Percentiles rank a stretch among this genome's conserved stretches.
These are phyloP conservation scores for Channa striata DNA, from an alignment of 2,797 vertebrate genomes.

Conservation along the genomic window DNA sequence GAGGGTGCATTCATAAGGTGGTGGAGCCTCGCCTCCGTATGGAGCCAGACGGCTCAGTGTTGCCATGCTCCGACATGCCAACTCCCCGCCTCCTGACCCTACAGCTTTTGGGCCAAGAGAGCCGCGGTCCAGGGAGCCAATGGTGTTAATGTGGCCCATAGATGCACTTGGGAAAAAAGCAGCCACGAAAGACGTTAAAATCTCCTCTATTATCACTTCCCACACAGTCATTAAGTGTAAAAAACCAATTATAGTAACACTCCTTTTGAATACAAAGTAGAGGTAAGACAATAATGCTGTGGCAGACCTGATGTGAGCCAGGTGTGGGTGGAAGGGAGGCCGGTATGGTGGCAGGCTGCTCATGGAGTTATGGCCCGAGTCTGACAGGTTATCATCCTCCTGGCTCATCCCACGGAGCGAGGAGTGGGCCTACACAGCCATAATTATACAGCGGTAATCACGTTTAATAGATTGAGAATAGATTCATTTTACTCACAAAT, in stretches of 20 bases:
- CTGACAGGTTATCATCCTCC: slow-evolving; percentile 87
- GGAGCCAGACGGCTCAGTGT: slow-evolving; percentile 89
- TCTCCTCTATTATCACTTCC: slow-evolving; percentile 30
- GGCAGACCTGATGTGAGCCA: slow-evolving; percentile 87
- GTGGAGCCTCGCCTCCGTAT: slow-evolving; percentile 88
- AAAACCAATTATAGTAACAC: slow-evolving; percentile 9
- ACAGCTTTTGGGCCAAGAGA: slow-evolving; percentile 77
- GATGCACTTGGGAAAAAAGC: slow-evolving; percentile 85
- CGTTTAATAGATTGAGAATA: slow-evolving; percentile 7
- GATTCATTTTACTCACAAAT: slow-evolving; percentile 15
- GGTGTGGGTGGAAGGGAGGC: slow-evolving; percentile 88
- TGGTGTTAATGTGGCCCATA: slow-evolving; percentile 96
- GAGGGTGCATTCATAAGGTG: slow-evolving; percentile 92
- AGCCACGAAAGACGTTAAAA: slow-evolving; percentile 15
- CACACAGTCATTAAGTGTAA: slow-evolving; percentile 33
- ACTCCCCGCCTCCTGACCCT: slow-evolving; percentile 81
- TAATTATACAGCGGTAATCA: slow-evolving; percentile 38
- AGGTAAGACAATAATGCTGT: slow-evolving; percentile 17
- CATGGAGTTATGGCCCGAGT: slow-evolving; percentile 94
- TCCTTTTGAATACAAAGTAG: slow-evolving; percentile 24
- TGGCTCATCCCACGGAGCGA: slow-evolving; percentile 87
- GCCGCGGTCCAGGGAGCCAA: slow-evolving; percentile 91
- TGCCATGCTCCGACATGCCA: slow-evolving; percentile 90
- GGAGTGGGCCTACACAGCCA: slow-evolving; percentile 74
- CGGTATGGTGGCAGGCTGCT: slow-evolving; percentile 92